phyloP scores from a whole-genome alignment of 1,140 invertebrate genomes.

The Pogonomyrmex californicus region DNA sequence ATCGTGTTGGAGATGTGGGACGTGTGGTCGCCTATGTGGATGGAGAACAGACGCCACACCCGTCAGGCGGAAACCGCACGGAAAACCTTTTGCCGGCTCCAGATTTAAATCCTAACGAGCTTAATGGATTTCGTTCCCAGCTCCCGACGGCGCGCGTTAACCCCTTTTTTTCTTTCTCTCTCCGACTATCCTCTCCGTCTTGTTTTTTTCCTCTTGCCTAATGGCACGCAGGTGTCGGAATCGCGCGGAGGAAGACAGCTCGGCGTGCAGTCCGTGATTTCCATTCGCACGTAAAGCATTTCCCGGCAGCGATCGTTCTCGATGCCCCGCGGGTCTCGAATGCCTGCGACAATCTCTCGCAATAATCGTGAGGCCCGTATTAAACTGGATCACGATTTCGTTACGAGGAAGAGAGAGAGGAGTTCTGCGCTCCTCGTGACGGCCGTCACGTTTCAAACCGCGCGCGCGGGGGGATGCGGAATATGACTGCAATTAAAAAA shows the following conservation, averaged over 20 bases:
- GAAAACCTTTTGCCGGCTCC: slow-evolving; percentile 29
- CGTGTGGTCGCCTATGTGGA: slow-evolving; percentile 40
- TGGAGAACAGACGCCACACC: slow-evolving; percentile 59
- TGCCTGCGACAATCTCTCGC: slow-evolving; percentile 21
- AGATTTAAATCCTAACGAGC: slow-evolving; percentile 32
- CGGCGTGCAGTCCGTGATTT: slow-evolving; percentile 27
- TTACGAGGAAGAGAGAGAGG: not conserved
- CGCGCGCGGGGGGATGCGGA: slow-evolving; percentile 29
- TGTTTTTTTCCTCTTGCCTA: not conserved
- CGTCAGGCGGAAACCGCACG: slow-evolving; percentile 47
- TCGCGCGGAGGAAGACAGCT: slow-evolving; percentile 6
- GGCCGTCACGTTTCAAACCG: slow-evolving; percentile 27
- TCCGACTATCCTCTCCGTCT: not conserved
- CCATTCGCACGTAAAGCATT: slow-evolving; percentile 55
- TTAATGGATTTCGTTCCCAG: slow-evolving; percentile 28
- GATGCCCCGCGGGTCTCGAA: slow-evolving; percentile 10
- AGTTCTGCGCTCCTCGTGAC: slow-evolving; percentile 14
- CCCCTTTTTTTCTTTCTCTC: not conserved
- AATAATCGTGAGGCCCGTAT: slow-evolving; percentile 32
- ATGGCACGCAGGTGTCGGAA: slow-evolving; percentile 2
- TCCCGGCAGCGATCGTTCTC: slow-evolving; percentile 18
- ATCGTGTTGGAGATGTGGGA: slow-evolving; percentile 61
- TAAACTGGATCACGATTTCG: slow-evolving; percentile 46
- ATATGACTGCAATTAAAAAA: slow-evolving; percentile 14
- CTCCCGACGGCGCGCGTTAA: not conserved